Evolutionary conservation across 2,888 invertebrate species (phyloP), one percentile per base, ranked within the genome.

Genomic region (Lissonota sp.): DNA sequence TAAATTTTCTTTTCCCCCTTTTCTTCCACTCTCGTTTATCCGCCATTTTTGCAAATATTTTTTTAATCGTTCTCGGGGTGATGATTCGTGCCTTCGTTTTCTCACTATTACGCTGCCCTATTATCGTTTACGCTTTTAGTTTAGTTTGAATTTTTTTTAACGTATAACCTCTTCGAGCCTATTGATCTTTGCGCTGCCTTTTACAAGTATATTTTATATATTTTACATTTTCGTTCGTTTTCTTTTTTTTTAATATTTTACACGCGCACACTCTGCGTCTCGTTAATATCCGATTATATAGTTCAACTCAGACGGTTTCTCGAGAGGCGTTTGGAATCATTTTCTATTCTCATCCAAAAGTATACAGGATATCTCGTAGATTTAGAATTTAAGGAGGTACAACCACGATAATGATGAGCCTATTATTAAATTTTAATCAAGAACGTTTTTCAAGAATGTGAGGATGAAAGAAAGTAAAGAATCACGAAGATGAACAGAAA

Each of bases 151-250:
- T 58, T 49, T 10, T 40, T 70, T 81, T 71, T 42, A 73, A 63
- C 39, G 76, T 77, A 79, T 81, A 83, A 82, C 82, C 80, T 83
- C 80, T 84, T 81, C 79, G 67, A 83, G 84, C 75, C 82, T 82
- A 82, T 81, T 66, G 49, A 77, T 58, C 42, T 66, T 73, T 39
- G 55, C 55, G 69, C 62, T 40, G 63, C 14, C 57, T 78, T 73
- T 70, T 75, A 55, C 63, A 70, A 74, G 49, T 55, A 80, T 63
- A 73, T 63, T 75, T 76, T 75, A 76, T 70, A 26, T 26, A 74
- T 60, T 60, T 75, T 53, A 74, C 72, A 71, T 58, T 40, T 73
- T 81, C 70, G 55, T 51, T 53, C 69, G 51, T 57, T 46, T 44
- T 44, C 37, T 53, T 26, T 26, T 26, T 26, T 26, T 26, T 26